Conservation (phyloP, 2,797 vertebrate genomes). For the Alcedo quadribrachys region DNA sequence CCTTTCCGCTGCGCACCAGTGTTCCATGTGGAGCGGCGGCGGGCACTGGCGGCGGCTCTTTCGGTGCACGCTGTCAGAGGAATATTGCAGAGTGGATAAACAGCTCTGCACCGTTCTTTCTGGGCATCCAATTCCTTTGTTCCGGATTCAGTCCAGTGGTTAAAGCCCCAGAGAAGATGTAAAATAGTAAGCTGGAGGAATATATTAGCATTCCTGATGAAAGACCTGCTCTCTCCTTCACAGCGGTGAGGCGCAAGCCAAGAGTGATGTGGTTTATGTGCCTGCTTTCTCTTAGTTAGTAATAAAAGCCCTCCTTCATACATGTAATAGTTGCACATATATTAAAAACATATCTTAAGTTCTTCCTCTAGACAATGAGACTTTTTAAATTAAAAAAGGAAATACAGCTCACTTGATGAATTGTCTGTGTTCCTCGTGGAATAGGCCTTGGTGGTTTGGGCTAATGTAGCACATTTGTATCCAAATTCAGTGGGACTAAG, state of each 20-base stretch:
- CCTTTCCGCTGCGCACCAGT: constrained; percentile 24
- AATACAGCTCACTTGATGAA: not conserved
- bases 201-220: not conserved
- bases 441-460: not conserved
- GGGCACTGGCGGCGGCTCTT: not conserved
- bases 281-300: not conserved
- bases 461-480: not conserved
- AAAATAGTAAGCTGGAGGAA: not conserved
- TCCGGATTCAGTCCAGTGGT: constrained; percentile 24
- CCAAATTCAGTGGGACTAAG: not conserved
- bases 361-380: constrained; percentile 3
- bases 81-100: constrained; percentile 28
- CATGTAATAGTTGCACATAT: not conserved
- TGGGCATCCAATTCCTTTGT: constrained; percentile 20
- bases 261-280: not conserved
- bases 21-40: not conserved
- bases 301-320: not conserved
- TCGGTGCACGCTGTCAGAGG: not conserved
- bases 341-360: not conserved
- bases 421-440: not conserved
- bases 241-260: not conserved
- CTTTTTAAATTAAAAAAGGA: constrained; percentile 16
- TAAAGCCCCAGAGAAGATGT: not conserved
- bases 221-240: not conserved
- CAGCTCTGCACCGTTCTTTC: not conserved